phyloP scores from a whole-genome alignment of 2,888 invertebrate genomes.

The Temnothorax ravouxi region DNA sequence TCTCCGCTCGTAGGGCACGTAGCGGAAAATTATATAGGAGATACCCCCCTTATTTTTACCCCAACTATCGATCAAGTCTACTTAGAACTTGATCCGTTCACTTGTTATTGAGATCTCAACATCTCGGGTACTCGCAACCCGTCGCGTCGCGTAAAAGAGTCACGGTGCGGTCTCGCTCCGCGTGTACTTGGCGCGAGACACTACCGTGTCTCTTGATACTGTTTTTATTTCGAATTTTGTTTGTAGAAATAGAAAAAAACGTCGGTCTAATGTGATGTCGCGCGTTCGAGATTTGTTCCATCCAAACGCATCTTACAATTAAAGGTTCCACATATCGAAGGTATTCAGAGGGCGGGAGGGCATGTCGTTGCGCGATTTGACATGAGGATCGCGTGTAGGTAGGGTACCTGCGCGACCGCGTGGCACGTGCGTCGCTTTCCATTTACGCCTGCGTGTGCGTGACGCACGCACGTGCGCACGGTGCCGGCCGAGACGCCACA shows the following conservation, averaged over 20 bases:
- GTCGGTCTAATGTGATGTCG: too few relatives aligned
- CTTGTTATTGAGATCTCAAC: too few relatives aligned
- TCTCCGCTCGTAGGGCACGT: too few relatives aligned
- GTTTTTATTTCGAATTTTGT: neutral
- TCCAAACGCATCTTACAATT: neutral
- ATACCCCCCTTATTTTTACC: too few relatives aligned
- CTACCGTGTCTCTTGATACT: too few relatives aligned
- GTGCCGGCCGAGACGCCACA: neutral
- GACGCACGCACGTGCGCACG: slow-evolving; percentile 54
- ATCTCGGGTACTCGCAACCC: too few relatives aligned
- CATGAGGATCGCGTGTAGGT: slow-evolving; percentile 53
- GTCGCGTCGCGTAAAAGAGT: too few relatives aligned
- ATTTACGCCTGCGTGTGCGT: slow-evolving; percentile 62
- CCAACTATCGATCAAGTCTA: too few relatives aligned
- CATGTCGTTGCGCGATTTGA: slow-evolving; percentile 61
- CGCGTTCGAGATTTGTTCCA: neutral
- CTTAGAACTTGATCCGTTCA: too few relatives aligned
- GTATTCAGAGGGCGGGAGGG: slow-evolving; percentile 36
- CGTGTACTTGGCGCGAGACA: too few relatives aligned
- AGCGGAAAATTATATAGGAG: too few relatives aligned
- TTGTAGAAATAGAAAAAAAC: neutral
- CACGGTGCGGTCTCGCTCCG: too few relatives aligned
- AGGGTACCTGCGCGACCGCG: slow-evolving; percentile 64
- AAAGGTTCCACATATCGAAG: slow-evolving; percentile 11
- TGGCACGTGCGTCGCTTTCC: slow-evolving; percentile 67